A percentile compares a stretch with the other conserved stretches of the same genome.
Conservation (phyloP, 2,888 invertebrate genomes). For the Yponomeuta evonymella region DNA sequence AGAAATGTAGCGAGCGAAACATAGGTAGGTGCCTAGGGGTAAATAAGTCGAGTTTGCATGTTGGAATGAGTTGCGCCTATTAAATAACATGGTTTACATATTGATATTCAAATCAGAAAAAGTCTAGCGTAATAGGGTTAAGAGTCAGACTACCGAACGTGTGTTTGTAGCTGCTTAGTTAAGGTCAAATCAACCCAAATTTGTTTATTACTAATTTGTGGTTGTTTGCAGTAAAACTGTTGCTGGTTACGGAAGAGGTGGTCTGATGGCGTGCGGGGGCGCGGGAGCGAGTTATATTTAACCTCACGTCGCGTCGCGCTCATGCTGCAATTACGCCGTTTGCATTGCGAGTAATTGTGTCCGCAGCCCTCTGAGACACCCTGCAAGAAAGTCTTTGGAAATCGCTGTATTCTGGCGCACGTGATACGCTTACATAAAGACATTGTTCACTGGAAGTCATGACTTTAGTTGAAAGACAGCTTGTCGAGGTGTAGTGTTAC, state of each 20-base stretch:
- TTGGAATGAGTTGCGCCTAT: too few relatives aligned
- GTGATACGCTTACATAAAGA: not conserved
- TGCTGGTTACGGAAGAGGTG: not conserved
- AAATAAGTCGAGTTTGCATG: too few relatives aligned
- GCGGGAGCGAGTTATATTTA: not conserved
- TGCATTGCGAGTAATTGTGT: not conserved
- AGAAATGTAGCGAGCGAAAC: too few relatives aligned
- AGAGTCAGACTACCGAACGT: too few relatives aligned
- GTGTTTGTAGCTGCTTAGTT: too few relatives aligned
- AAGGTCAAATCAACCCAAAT: not conserved
- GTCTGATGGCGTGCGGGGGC: not conserved
- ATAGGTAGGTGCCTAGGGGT: too few relatives aligned
- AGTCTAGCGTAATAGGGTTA: too few relatives aligned
- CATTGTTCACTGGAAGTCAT: not conserved
- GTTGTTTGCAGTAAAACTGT: not conserved
- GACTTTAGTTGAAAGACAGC: not conserved
- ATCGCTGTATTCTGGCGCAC: not conserved
- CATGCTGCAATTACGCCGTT: not conserved
- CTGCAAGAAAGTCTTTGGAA: not conserved
- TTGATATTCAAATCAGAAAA: too few relatives aligned
- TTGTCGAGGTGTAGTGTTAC: constrained; percentile 1
- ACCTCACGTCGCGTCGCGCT: not conserved
- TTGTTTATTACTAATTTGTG: not conserved
- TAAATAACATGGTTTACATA: too few relatives aligned
- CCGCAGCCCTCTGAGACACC: not conserved